Conservation (phyloP, 2,113 vertebrate species). For the Crypturellus undulatus region DNA sequence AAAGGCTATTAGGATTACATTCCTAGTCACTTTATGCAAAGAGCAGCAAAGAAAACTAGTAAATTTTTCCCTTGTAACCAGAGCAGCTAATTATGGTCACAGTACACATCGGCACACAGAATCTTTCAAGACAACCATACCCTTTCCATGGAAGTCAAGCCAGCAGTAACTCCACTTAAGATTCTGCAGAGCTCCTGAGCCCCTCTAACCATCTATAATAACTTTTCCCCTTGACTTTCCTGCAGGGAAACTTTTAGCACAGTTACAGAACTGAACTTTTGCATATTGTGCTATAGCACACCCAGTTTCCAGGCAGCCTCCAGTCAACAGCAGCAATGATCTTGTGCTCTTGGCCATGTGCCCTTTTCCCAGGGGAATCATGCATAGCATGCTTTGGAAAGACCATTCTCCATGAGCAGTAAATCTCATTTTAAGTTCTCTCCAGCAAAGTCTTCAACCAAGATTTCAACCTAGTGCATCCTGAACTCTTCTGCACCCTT, state of each 20-base stretch:
- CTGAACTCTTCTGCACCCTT: neutral
- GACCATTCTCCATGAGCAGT: neutral
- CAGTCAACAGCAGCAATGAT: neutral
- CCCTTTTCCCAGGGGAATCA: neutral
- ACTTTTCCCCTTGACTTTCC: neutral
- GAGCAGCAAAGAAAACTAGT: neutral
- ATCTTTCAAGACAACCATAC: neutral
- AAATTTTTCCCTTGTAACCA: neutral
- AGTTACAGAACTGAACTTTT: neutral
- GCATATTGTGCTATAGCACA: neutral
- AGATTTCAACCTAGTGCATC: neutral
- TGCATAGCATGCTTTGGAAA: neutral
- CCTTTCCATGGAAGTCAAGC: neutral
- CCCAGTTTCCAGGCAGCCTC: neutral
- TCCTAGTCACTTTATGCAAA: neutral
- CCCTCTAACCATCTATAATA: neutral
- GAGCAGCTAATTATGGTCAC: neutral
- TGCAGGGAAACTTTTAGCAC: neutral
- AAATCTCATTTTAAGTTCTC: neutral
- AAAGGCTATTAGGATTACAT: neutral
- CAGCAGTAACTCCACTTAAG: neutral
- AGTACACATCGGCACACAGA: accelerated
- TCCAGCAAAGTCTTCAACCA: neutral
- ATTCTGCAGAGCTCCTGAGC: neutral
- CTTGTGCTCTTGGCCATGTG: neutral